Base-by-base conservation (phyloP, 2,888 invertebrate genomes). In the Lithophane ornitopus region DNA sequence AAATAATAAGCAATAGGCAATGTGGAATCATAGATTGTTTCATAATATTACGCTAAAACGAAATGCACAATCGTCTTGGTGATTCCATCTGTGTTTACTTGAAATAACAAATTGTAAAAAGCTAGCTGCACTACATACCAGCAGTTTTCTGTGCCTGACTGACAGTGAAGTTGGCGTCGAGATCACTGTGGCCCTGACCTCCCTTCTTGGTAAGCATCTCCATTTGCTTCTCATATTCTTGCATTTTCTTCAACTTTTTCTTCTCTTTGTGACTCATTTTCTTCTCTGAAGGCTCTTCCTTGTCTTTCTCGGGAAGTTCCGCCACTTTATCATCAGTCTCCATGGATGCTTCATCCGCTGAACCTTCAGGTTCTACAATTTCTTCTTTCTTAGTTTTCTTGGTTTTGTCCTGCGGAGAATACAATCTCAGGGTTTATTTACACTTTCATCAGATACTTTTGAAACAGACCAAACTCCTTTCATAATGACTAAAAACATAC, bases 151-250 rank as follows among this genome's bases (percentile, higher is more conserved):
- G 97, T 88, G 97, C 97, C 97, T 98, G 98, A 8, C 99, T 99
- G 81, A 99, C 98, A 7, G 99, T 99, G 92, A 99, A 99, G 94
- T 99, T 99, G 56, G 98, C 98, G 77, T 98, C 99, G 26, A 99
- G 95, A 75, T 99, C 98, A 59, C 98, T 98, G 92, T 98, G 98
- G 0, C 98, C 99, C 92, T 98, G 98, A 0, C 99, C 98, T 34
- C 98, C 98, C 93, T 98, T 98, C 92, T 98, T 98, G 3, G 98
- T 98, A 95, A 99, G 94, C 87, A 98, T 92, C 92, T 99, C 98
- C 97, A 99, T 97, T 91, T 98, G 98, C 89, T 98, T 98, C 90
- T 99, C 98, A 94, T 98, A 99, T 90, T 99, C 99, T 91, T 98
- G 97, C 94, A 98, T 97, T 88, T 99, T 99, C 92, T 99, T 99